Base-by-base conservation (phyloP, 1,140 invertebrate species). In the Zeugodacus cucurbitae region DNA sequence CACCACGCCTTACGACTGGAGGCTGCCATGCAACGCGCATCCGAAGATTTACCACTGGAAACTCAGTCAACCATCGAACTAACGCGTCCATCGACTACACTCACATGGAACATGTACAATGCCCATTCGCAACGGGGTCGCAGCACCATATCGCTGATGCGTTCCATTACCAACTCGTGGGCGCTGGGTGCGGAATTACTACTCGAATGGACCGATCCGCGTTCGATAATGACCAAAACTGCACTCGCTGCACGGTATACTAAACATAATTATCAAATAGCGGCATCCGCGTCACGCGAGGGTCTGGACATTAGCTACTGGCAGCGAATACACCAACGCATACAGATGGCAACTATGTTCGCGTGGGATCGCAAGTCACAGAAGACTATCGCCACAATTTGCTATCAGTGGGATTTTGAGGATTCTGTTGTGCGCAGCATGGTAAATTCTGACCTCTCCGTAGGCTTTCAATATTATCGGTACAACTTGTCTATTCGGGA, bases 261-360 rank as follows among this genome's bases (percentile, higher is more conserved):
- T 17, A 37, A 32, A 62, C 48, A 70, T 54, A 88, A 90, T 59
- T 92, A 91, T 87, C 90, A 90, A 0, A 32, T 92, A 86, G 92
- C 91, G 8, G 91, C 92, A 26, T 90, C 91, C 0, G 90, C 89
- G 0, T 92, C 93, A 2, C 89, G 89, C 0, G 89, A 89, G n/a
- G 92, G 91, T 8, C 54, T 93, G 14, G 93, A 93, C 64, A 89
- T 93, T 3, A 93, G 92, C 88, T 93, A 92, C 57, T 93, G 93
- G 93, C 93, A 92, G 64, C 91, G 92, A 20, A 90, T 93, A 37
- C 90, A 93, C 89, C 89, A 90, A 8, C 88, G 90, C n/a, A 91
- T 93, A 22, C 92, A 93, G 88, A 91, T 93, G 91, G 92, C 91
- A 67, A 92, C 90, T 20, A 70, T 91, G 8, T 87, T 93, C 86